phyloP scores from a whole-genome alignment of 2,888 invertebrate species.

The Xanthia icteritia region DNA sequence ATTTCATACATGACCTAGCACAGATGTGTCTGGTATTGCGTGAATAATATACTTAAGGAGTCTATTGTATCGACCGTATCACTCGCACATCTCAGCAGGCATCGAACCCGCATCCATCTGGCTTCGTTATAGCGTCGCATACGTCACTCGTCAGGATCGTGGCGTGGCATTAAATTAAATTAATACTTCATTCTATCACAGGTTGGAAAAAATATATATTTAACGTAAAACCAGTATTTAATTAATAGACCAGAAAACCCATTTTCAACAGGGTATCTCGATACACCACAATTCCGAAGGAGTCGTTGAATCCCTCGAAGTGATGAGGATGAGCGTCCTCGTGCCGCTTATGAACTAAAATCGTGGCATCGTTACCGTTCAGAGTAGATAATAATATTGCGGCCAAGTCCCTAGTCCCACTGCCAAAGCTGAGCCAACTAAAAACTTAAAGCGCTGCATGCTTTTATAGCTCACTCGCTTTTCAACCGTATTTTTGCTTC shows the following conservation, averaged over 20 bases:
- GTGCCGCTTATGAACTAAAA: slow-evolving; percentile 2
- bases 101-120: slow-evolving; percentile 33
- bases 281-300: neutral
- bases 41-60: slow-evolving; percentile 17
- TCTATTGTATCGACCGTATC: slow-evolving; percentile 39
- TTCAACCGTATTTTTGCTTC: neutral
- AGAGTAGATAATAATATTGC: neutral
- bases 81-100: slow-evolving; percentile 11
- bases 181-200: neutral
- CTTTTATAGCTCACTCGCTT: slow-evolving; percentile 1
- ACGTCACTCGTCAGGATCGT: neutral
- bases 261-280: slow-evolving; percentile 2
- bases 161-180: neutral
- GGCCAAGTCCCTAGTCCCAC: too few relatives aligned
- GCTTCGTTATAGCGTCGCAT: slow-evolving; percentile 8
- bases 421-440: neutral
- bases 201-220: neutral
- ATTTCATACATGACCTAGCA: too few relatives aligned
- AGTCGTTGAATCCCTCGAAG: slow-evolving; percentile 16
- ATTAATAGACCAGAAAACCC: neutral
- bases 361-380: neutral
- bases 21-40: neutral
- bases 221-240: neutral
- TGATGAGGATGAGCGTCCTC: slow-evolving; percentile 9
- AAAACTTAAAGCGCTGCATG: slow-evolving; percentile 2